Evolutionary conservation across 2,888 invertebrate species (phyloP).

Genomic region (Pimpla rufipes): DNA sequence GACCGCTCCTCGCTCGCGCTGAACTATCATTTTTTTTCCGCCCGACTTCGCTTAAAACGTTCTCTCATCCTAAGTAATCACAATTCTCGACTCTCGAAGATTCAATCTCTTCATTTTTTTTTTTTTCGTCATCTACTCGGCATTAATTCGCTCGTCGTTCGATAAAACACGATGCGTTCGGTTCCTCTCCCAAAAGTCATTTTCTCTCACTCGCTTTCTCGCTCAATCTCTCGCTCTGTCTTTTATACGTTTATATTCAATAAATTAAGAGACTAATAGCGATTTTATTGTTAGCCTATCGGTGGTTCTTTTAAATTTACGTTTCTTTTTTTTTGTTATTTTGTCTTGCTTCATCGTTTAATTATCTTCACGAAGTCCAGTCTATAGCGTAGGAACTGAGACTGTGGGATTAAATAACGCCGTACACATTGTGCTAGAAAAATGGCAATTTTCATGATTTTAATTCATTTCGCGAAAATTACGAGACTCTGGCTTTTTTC

Average conservation of each 20-base stretch:
- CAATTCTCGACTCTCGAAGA: constrained; percentile 38
- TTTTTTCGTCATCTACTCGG: too few species aligned
- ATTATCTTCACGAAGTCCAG: constrained; percentile 42
- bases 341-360: constrained; percentile 14
- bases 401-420: constrained; percentile 51
- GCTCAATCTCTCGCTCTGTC: constrained; percentile 2
- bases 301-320: constrained; percentile 17
- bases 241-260: constrained; percentile 26
- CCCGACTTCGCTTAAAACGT: not conserved
- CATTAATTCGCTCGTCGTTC: constrained; percentile 22
- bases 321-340: not conserved
- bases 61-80: constrained; percentile 1
- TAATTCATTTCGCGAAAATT: constrained; percentile 4
- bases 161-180: constrained; percentile 24
- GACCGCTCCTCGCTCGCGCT: not conserved
- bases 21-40: constrained; percentile 16
- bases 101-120: constrained; percentile 14
- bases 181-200: not conserved
- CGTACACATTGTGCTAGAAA: constrained; percentile 18
- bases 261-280: constrained; percentile 46
- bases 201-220: constrained; percentile 20
- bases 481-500: not conserved
- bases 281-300: constrained; percentile 29
- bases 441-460: not conserved
- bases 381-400: constrained; percentile 65